Conservation (phyloP, 2,113 vertebrate species). For the Chunga burmeisteri region DNA sequence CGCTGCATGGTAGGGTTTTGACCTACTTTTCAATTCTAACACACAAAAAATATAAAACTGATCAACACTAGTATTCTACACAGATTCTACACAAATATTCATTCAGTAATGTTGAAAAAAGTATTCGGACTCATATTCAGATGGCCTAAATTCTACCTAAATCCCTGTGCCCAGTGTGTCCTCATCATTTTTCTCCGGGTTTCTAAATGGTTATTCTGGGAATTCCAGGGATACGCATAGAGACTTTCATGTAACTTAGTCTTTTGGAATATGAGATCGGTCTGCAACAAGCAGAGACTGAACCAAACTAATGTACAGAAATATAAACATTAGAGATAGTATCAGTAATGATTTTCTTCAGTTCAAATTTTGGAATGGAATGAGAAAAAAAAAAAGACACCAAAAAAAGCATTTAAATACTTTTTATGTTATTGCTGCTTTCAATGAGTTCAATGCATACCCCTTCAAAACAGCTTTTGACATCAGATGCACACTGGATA, state of each 20-base stretch:
- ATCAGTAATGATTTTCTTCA: neutral
- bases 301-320: neutral
- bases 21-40: neutral
- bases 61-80: neutral
- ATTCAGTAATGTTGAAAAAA: neutral
- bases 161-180: neutral
- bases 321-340: neutral
- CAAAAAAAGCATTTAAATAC: neutral
- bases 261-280: neutral
- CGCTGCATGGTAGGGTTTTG: neutral
- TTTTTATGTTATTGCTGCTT: neutral
- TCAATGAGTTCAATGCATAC: neutral
- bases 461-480: neutral
- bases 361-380: neutral
- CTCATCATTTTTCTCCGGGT: neutral
- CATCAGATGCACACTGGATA: neutral
- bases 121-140: neutral
- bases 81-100: neutral
- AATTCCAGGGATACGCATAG: neutral
- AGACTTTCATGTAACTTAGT: neutral
- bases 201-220: neutral
- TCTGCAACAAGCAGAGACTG: neutral
- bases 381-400: neutral
- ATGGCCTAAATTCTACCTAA: neutral
- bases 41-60: neutral